phyloP scores from a whole-genome alignment of 2,888 invertebrate genomes.

The Embidobia sp. region DNA sequence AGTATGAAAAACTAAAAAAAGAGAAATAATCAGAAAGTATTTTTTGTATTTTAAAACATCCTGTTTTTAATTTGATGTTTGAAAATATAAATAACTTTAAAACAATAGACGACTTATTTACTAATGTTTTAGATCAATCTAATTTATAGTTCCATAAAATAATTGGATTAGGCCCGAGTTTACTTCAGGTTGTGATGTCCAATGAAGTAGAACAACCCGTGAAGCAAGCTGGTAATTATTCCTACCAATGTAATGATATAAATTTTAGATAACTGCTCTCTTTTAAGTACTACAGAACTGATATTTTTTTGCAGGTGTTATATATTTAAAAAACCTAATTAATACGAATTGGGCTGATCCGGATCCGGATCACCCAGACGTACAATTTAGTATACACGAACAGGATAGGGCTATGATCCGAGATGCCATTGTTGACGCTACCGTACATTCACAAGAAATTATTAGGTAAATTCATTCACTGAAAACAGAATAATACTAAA shows the following conservation, averaged over 20 bases:
- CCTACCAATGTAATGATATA: neutral
- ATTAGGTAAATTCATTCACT: conserved; percentile 82
- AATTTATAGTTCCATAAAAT: conserved; percentile 92
- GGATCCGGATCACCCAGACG: conserved; percentile 88
- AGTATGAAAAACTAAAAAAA: too few species aligned
- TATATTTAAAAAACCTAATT: conserved; percentile 97
- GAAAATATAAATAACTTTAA: too few species aligned
- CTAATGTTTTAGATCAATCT: too few species aligned
- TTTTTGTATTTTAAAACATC: too few species aligned
- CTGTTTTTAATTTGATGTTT: too few species aligned
- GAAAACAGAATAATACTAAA: neutral
- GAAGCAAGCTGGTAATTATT: conserved; percentile 92
- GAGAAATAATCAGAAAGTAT: too few species aligned
- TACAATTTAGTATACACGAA: conserved; percentile 95
- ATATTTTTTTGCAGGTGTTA: conserved; percentile 84
- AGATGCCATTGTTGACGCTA: conserved; percentile 96
- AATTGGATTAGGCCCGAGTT: conserved; percentile 96
- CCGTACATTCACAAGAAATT: conserved; percentile 95
- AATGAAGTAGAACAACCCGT: conserved; percentile 94
- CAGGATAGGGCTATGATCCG: conserved; percentile 97
- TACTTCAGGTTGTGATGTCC: conserved; percentile 96
- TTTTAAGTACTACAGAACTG: too few species aligned
- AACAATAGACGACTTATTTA: too few species aligned
- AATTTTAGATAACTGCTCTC: too few species aligned
- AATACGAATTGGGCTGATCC: conserved; percentile 94